A percentile compares a stretch with the other conserved stretches of the same genome.
These are phyloP conservation scores for Diaperis boleti DNA, from an alignment of 2,888 invertebrate species.

Conservation along the genomic window DNA sequence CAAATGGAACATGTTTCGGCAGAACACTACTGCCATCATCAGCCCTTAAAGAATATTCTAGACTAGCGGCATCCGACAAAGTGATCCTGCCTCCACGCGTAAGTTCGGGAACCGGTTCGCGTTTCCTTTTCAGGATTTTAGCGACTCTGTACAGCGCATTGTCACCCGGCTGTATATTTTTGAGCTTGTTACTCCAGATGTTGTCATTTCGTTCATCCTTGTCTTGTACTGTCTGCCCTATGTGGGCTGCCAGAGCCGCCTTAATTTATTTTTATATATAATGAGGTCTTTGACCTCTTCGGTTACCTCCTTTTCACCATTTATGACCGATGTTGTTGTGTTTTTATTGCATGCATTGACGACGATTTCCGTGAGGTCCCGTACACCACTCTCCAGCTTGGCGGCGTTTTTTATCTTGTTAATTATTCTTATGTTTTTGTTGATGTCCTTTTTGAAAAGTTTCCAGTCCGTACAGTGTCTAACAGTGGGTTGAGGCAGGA, in stretches of 20 bases:
- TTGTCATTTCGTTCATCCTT: background rate
- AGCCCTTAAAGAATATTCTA: too few relatives aligned
- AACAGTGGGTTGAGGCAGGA: too few relatives aligned
- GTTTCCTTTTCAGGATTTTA: background rate
- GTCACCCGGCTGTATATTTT: background rate
- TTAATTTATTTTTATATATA: background rate
- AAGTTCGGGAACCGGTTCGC: background rate
- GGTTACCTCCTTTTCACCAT: too few relatives aligned
- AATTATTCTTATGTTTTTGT: background rate
- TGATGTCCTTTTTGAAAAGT: background rate
- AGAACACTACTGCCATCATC: too few relatives aligned
- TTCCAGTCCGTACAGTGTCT: background rate
- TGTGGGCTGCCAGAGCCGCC: background rate
- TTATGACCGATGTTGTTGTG: too few relatives aligned
- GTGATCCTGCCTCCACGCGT: background rate
- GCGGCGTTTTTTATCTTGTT: background rate
- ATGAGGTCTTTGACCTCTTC: too few relatives aligned
- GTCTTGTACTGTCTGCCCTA: background rate
- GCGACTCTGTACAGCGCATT: background rate
- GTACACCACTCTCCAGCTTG: background rate
- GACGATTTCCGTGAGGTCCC: too few relatives aligned
- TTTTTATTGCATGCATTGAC: too few relatives aligned
- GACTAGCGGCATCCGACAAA: background rate
- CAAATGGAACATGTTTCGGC: too few relatives aligned
- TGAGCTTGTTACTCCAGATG: background rate